phyloP scores from a whole-genome alignment of 2,113 vertebrate genomes.

The Lagenorhynchus albirostris region DNA sequence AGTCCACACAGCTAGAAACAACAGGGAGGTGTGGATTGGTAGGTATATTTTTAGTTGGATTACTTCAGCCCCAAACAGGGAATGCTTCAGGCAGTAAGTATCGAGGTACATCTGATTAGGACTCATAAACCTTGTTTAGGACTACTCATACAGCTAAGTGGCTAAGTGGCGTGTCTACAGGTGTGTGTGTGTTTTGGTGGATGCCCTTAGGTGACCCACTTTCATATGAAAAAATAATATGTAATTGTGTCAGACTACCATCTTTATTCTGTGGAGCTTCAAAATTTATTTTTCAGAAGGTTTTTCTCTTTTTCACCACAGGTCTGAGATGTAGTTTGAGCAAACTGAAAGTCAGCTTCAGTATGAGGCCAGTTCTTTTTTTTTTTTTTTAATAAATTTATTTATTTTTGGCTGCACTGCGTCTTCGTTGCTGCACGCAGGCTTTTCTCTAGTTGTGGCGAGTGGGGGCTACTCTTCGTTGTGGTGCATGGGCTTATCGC shows the following conservation, averaged over 20 bases:
- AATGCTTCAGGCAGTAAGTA: constrained; percentile 43
- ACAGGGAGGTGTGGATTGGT: constrained; percentile 72
- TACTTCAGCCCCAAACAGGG: constrained; percentile 61
- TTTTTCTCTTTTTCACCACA: neutral
- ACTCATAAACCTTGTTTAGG: constrained; percentile 24
- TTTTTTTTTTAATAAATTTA: too few relatives aligned
- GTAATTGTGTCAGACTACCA: neutral
- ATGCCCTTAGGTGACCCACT: constrained; percentile 26
- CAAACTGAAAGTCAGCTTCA: neutral
- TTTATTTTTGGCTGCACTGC: too few relatives aligned
- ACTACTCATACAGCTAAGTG: neutral
- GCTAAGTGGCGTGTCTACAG: neutral
- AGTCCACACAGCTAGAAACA: constrained; percentile 43
- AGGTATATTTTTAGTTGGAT: constrained; percentile 72
- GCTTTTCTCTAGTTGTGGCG: too few relatives aligned
- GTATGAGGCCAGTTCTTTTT: neutral
- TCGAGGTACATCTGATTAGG: constrained; percentile 46
- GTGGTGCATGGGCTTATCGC: too few relatives aligned
- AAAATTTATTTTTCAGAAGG: neutral
- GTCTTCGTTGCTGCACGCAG: too few relatives aligned
- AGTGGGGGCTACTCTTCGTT: too few relatives aligned
- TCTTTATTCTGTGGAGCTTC: neutral
- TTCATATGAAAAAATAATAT: neutral
- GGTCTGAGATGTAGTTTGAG: neutral
- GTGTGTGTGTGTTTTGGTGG: neutral